phyloP scores from a whole-genome alignment of 2,888 invertebrate genomes.

The Cecidostiba fungosa region DNA sequence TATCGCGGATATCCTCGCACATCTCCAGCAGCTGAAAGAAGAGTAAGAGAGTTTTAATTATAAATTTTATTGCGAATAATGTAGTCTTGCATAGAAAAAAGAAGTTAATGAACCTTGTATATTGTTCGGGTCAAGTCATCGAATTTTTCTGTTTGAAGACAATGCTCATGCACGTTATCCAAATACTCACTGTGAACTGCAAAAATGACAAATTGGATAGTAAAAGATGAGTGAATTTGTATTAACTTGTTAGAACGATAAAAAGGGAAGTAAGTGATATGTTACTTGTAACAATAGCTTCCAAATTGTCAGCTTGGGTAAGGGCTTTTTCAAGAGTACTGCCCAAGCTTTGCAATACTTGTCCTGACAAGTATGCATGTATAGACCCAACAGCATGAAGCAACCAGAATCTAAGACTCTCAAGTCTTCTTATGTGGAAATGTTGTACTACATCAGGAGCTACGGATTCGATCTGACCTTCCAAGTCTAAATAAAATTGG shows the following conservation, averaged over 20 bases:
- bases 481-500: constrained; percentile 53
- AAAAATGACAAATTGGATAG: constrained; percentile 12
- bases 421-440: constrained; percentile 79
- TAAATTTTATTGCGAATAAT: not conserved
- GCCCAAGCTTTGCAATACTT: constrained; percentile 80
- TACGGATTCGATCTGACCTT: not conserved
- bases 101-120: constrained; percentile 71
- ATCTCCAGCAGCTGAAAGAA: constrained; percentile 74
- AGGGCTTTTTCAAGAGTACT: constrained; percentile 74
- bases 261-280: not conserved
- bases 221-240: not conserved
- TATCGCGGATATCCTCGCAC: constrained; percentile 74
- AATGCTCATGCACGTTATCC: constrained; percentile 76
- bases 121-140: constrained; percentile 75
- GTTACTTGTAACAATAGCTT: constrained; percentile 71
- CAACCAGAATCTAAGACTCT: constrained; percentile 82
- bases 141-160: constrained; percentile 75
- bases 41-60: not conserved
- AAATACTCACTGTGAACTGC: constrained; percentile 78
- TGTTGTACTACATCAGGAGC: constrained; percentile 70
- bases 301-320: constrained; percentile 73
- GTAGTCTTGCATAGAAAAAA: not conserved
- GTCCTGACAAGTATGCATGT: constrained; percentile 82
- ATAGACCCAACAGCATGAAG: constrained; percentile 81
- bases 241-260: not conserved